Conservation (phyloP, 2,888 invertebrate species). For the Mellilla xanthometata region DNA sequence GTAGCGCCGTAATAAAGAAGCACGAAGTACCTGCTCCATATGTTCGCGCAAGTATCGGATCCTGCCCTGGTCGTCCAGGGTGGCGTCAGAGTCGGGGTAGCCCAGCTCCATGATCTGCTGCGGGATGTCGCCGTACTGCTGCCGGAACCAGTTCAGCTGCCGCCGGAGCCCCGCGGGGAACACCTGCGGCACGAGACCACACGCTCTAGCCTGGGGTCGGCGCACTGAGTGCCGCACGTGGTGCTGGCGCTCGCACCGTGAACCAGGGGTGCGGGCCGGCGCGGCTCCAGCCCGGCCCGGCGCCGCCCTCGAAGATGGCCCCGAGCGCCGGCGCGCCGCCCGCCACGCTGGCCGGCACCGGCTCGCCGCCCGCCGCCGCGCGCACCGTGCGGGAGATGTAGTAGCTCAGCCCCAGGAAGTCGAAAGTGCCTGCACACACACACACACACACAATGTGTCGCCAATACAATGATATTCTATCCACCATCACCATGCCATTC, state of each 20-base stretch:
- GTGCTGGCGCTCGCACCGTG: no score
- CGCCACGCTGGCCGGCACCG: background rate
- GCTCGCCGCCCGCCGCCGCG: background rate
- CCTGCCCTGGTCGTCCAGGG: conserved; percentile 46
- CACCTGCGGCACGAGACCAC: no score
- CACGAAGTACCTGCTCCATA: conserved; percentile 52
- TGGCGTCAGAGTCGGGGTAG: conserved; percentile 35
- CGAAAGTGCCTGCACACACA: conserved; percentile 69
- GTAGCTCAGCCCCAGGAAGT: conserved; percentile 85
- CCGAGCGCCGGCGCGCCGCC: background rate
- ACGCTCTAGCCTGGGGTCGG: no score
- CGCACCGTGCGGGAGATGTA: conserved; percentile 54
- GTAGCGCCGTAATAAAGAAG: no score
- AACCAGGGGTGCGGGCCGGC: no score
- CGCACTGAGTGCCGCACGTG: no score
- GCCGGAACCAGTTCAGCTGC: conserved; percentile 55
- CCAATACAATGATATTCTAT: no score
- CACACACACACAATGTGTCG: no score
- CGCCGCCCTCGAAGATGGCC: background rate
- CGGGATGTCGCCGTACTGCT: conserved; percentile 48
- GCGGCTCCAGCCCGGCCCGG: no score
- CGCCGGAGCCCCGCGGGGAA: conserved; percentile 65
- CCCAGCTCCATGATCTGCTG: conserved; percentile 73
- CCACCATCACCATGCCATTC: no score
- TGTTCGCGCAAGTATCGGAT: conserved; percentile 36